These are phyloP conservation scores for Pristionchus arcanus DNA, from an alignment of 2,888 invertebrate species.

Conservation along the genomic window DNA sequence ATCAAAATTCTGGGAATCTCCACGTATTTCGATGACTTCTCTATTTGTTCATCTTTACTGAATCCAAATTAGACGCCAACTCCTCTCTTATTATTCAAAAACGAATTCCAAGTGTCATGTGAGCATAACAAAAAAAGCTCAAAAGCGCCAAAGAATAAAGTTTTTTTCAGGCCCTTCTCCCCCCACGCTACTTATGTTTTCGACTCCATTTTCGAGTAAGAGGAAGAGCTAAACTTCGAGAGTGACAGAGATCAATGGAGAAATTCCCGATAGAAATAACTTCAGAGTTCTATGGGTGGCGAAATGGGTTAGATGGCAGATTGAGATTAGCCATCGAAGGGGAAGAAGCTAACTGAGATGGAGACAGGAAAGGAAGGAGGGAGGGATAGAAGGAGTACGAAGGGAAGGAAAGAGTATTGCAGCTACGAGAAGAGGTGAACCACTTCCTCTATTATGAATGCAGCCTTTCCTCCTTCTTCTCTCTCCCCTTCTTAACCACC, in stretches of 20 bases:
- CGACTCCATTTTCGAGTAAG: slow-evolving; percentile 2
- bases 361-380: not conserved
- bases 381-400: not conserved
- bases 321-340: not conserved
- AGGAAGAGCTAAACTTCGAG: not conserved
- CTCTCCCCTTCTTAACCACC: slow-evolving; percentile 16
- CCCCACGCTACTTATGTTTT: not conserved
- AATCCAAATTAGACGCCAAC: not conserved
- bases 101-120: not conserved
- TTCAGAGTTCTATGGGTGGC: not conserved
- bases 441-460: slow-evolving; percentile 21
- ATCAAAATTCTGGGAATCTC: not conserved
- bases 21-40: not conserved
- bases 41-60: not conserved
- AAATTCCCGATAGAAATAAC: not conserved
- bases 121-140: not conserved
- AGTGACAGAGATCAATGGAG: not conserved
- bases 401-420: slow-evolving; percentile 2
- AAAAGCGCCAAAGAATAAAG: not conserved
- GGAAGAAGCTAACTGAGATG: slow-evolving; percentile 7
- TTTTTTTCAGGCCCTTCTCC: not conserved
- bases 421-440: not conserved
- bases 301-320: not conserved
- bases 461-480: slow-evolving; percentile 2
- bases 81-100: not conserved